Conservation (phyloP, 2,888 invertebrate genomes). For the Mactromeris polynyma region DNA sequence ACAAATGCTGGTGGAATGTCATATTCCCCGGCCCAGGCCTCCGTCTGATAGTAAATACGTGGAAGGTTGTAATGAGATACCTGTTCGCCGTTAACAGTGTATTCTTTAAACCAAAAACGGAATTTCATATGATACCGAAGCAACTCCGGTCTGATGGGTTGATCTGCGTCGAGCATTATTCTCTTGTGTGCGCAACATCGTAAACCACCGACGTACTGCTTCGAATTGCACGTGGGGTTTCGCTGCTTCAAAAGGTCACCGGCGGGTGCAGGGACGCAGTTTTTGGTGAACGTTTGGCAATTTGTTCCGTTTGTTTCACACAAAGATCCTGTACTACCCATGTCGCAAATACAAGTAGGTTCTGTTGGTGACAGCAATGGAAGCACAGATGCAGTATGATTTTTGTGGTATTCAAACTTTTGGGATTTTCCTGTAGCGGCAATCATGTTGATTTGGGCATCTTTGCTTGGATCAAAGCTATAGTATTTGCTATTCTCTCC, state of each 20-base stretch:
- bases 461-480: conserved; percentile 44
- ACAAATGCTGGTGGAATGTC: conserved; percentile 68
- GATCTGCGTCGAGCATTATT: conserved; percentile 68
- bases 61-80: conserved; percentile 60
- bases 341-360: conserved; percentile 63
- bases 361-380: conserved; percentile 31
- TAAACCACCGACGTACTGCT: conserved; percentile 60
- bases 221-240: conserved; percentile 67
- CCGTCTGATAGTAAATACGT: conserved; percentile 67
- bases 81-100: conserved; percentile 44
- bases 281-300: conserved; percentile 62
- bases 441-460: conserved; percentile 58
- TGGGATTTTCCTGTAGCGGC: conserved; percentile 57
- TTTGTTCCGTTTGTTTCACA: conserved; percentile 55
- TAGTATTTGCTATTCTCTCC: conserved; percentile 54
- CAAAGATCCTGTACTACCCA: conserved; percentile 49
- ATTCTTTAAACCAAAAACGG: conserved; percentile 68
- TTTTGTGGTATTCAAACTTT: conserved; percentile 61
- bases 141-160: conserved; percentile 63
- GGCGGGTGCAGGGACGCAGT: conserved; percentile 61
- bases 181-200: conserved; percentile 59
- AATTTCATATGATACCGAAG: conserved; percentile 69
- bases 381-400: conserved; percentile 31
- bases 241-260: conserved; percentile 60
- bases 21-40: conserved; percentile 69